phyloP scores from a whole-genome alignment of 2,888 invertebrate genomes.

The Lochmaea crataegi region DNA sequence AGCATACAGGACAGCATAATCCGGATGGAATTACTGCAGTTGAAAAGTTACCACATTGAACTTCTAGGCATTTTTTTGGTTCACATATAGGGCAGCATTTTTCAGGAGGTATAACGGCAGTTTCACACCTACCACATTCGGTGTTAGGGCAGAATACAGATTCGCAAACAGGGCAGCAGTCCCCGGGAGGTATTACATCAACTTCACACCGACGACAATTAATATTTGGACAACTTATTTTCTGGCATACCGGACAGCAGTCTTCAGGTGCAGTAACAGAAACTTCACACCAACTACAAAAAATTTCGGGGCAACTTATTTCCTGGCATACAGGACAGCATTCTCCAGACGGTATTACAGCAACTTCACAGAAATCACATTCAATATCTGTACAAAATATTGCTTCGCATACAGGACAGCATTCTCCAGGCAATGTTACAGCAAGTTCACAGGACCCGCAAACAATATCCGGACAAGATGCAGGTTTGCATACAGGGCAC shows the following conservation, averaged over 20 bases:
- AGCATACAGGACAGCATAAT: not conserved
- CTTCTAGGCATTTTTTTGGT: not conserved
- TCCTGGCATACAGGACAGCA: not conserved
- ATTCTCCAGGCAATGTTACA: not conserved
- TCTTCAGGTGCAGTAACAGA: not conserved
- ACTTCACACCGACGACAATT: not conserved
- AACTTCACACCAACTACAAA: not conserved
- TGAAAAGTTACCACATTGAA: not conserved
- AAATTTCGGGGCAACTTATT: not conserved
- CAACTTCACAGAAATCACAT: not conserved
- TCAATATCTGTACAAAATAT: not conserved
- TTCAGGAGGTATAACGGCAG: not conserved
- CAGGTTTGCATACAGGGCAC: too few relatives aligned
- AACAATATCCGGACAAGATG: too few relatives aligned
- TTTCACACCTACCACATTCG: not conserved
- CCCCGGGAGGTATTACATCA: not conserved
- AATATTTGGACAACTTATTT: not conserved
- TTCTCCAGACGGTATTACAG: conserved; percentile 27
- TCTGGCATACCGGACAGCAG: too few relatives aligned
- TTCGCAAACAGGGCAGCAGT: not conserved
- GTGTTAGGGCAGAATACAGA: not conserved
- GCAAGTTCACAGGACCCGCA: too few relatives aligned
- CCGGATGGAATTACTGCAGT: not conserved
- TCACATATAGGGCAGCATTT: too few relatives aligned
- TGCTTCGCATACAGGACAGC: not conserved